These are phyloP conservation scores for Xenopus laevis DNA, from an alignment of 2,113 vertebrate species.

Conservation along the genomic window DNA sequence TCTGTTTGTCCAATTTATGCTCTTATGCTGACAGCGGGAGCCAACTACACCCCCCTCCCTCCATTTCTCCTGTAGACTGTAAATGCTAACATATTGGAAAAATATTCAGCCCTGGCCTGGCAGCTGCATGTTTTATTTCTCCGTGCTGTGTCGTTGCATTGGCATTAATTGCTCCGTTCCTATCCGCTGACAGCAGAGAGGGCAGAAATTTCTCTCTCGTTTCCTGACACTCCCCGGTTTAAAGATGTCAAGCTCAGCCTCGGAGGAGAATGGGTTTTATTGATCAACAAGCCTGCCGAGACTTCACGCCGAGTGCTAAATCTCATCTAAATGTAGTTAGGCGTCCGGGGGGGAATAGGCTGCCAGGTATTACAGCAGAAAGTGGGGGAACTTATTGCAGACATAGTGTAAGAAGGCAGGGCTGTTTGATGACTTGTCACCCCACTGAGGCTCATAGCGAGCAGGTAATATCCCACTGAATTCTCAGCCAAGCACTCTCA, in stretches of 20 bases:
- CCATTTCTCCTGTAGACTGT: not conserved
- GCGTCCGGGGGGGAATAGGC: constrained; percentile 27
- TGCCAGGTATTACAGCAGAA: constrained; percentile 43
- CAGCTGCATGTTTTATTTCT: constrained; percentile 59
- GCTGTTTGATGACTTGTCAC: constrained; percentile 33
- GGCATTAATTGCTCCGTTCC: constrained; percentile 57
- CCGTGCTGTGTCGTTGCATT: constrained; percentile 53
- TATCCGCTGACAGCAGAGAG: constrained; percentile 47
- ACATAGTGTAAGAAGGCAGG: constrained; percentile 27
- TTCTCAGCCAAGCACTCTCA: not conserved
- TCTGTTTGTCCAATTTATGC: constrained; percentile 11
- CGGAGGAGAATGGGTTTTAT: constrained; percentile 52
- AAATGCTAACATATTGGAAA: constrained; percentile 27
- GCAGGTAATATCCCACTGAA: constrained; percentile 13
- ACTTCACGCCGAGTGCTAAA: constrained; percentile 47
- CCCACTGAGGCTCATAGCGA: constrained; percentile 17
- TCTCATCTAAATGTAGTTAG: constrained; percentile 43
- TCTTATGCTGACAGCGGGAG: too few species aligned
- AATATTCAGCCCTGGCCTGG: constrained; percentile 38
- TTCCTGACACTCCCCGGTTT: constrained; percentile 57
- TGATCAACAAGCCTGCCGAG: constrained; percentile 60
- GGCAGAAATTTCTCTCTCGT: constrained; percentile 38
- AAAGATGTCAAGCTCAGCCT: constrained; percentile 58
- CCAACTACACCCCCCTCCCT: not conserved
- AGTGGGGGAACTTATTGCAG: constrained; percentile 41